Evolutionary conservation across 2,113 vertebrate species (phyloP).

Genomic region (Irena cyanogastra): DNA sequence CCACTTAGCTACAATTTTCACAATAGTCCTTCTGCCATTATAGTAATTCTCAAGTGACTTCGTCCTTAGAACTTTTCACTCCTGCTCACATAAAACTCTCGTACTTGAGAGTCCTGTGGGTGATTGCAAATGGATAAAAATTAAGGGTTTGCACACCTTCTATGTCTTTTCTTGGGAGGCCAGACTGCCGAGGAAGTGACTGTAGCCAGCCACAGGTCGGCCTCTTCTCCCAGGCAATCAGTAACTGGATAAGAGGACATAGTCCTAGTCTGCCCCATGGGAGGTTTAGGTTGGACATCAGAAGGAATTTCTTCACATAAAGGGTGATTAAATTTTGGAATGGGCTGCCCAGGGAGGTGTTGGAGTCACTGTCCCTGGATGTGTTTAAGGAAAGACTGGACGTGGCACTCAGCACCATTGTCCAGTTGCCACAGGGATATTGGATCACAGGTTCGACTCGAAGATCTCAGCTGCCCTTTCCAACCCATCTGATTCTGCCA

Average conservation of each 20-base stretch:
- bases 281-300: background rate
- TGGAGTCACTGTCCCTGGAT: background rate
- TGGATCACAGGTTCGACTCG: accelerated
- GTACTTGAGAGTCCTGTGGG: background rate
- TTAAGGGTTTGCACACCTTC: background rate
- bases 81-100: background rate
- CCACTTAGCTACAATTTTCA: background rate
- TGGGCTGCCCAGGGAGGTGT: background rate
- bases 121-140: background rate
- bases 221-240: background rate
- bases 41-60: background rate
- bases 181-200: background rate
- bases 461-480: background rate
- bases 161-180: background rate
- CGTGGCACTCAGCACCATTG: background rate
- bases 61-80: background rate
- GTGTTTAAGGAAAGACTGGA: background rate
- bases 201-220: accelerated
- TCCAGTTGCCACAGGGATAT: background rate
- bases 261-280: background rate
- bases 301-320: background rate
- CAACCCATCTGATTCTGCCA: background rate
- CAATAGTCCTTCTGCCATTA: background rate
- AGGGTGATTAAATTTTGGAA: background rate
- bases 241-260: background rate